Conservation (phyloP, 2,797 vertebrate species). For the Chiroxiphia lanceolata region DNA sequence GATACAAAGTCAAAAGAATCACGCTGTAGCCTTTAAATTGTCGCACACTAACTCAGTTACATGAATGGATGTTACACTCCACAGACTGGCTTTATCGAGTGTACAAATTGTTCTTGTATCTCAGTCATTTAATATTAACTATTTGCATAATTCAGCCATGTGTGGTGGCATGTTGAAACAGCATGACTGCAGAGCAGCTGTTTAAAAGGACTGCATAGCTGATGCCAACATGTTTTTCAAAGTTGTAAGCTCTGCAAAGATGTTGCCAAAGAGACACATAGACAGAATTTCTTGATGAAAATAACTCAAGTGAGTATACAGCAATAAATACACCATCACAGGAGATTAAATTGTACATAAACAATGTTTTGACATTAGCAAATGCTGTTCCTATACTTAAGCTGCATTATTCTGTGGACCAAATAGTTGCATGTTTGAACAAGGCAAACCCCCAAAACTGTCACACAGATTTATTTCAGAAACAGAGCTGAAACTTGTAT, state of each 20-base stretch:
- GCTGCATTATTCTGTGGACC: not conserved
- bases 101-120: constrained; percentile 59
- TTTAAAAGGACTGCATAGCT: constrained; percentile 84
- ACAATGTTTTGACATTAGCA: constrained; percentile 52
- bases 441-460: constrained; percentile 1
- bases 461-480: constrained; percentile 36
- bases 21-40: constrained; percentile 2
- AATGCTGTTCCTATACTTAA: constrained; percentile 57
- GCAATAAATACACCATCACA: constrained; percentile 69
- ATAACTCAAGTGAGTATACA: constrained; percentile 84
- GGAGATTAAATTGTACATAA: constrained; percentile 53
- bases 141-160: constrained; percentile 83
- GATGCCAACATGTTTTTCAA: constrained; percentile 90
- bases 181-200: constrained; percentile 91
- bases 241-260: constrained; percentile 87
- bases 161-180: constrained; percentile 85
- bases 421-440: constrained; percentile 16
- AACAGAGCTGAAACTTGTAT: constrained; percentile 9
- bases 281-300: constrained; percentile 88
- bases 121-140: constrained; percentile 86
- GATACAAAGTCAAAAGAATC: not conserved
- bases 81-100: not conserved
- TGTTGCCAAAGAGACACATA: constrained; percentile 85
- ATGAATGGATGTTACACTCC: constrained; percentile 32
- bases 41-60: not conserved